Evolutionary conservation across 2,113 vertebrate genomes (phyloP).

Genomic region (Amphiprion percula): DNA sequence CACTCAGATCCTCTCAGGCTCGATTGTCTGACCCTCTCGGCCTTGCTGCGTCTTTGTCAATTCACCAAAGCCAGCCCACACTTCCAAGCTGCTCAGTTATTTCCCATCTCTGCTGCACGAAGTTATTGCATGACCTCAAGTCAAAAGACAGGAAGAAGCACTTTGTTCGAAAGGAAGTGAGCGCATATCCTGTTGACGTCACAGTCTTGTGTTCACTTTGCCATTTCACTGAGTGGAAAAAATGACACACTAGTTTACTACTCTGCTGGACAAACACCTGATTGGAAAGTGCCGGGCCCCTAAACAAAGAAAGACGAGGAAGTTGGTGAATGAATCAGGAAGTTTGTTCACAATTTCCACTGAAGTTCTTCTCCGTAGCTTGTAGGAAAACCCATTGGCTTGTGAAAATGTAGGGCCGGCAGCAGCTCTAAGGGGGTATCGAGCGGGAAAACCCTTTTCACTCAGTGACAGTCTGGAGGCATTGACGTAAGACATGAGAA

Average conservation of each 20-base stretch:
- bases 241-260: slow-evolving; percentile 19
- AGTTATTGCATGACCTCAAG: slow-evolving; percentile 37
- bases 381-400: slow-evolving; percentile 4
- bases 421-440: slow-evolving; percentile 52
- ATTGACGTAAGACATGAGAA: slow-evolving; percentile 64
- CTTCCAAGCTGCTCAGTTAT: slow-evolving; percentile 3
- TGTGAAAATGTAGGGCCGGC: slow-evolving; percentile 40
- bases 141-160: slow-evolving; percentile 65
- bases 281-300: slow-evolving; percentile 16
- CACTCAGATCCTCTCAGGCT: slow-evolving; percentile 19
- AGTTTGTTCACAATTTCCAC: slow-evolving; percentile 58
- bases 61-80: neutral
- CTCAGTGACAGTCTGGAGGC: slow-evolving; percentile 52
- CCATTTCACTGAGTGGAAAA: slow-evolving; percentile 32
- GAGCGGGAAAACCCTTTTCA: slow-evolving; percentile 77
- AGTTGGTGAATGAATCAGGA: slow-evolving; percentile 45
- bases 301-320: slow-evolving; percentile 47
- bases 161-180: slow-evolving; percentile 61
- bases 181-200: slow-evolving; percentile 72
- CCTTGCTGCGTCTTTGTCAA: neutral
- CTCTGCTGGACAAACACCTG: slow-evolving; percentile 49
- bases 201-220: slow-evolving; percentile 15
- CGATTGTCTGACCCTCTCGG: slow-evolving; percentile 12
- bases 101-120: slow-evolving; percentile 24
- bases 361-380: slow-evolving; percentile 30